These are phyloP conservation scores for Patella ulyssiponensis DNA, from an alignment of 2,888 invertebrate species.

Conservation along the genomic window DNA sequence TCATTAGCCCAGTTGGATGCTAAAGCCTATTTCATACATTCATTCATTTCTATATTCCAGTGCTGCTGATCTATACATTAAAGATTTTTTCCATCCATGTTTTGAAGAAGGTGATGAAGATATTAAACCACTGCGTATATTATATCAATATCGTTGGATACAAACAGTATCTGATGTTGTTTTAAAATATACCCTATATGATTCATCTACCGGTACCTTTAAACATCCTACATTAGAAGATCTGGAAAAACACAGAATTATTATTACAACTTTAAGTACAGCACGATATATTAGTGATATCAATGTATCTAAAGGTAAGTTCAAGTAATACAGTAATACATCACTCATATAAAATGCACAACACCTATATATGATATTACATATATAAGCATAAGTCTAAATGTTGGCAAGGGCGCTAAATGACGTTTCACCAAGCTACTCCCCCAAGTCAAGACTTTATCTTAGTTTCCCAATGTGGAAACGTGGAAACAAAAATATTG, in stretches of 20 bases:
- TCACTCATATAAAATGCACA: no score
- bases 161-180: constrained; percentile 83
- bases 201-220: constrained; percentile 75
- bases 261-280: constrained; percentile 86
- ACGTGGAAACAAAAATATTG: no score
- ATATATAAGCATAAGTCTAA: no score
- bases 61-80: constrained; percentile 88
- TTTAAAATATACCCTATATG: constrained; percentile 82
- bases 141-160: constrained; percentile 85
- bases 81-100: constrained; percentile 86
- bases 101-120: constrained; percentile 79
- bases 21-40: no score
- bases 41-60: constrained; percentile 65
- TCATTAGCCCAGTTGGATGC: no score
- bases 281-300: constrained; percentile 82
- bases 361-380: no score
- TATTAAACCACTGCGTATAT: constrained; percentile 83
- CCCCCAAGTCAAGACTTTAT: no score
- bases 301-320: constrained; percentile 78
- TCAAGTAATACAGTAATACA: no score
- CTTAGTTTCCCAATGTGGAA: no score
- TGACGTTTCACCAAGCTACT: no score
- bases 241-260: constrained; percentile 80
- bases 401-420: no score
- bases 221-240: constrained; percentile 82